Conservation (phyloP, 2,113 vertebrate species). For the Microcebus jonahi region DNA sequence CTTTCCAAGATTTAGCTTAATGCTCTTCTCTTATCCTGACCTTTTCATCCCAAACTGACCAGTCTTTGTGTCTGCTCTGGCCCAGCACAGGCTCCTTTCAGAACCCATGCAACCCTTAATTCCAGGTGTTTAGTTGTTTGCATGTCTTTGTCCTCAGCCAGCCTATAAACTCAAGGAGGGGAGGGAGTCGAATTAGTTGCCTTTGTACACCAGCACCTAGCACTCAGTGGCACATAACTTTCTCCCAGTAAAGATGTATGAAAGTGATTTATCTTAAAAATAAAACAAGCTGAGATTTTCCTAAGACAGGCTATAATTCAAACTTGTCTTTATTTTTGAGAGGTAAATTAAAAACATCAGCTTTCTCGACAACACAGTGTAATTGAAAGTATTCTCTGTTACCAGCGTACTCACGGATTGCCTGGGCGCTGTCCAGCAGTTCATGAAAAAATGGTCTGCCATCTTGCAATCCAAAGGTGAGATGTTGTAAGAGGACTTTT, state of each 20-base stretch:
- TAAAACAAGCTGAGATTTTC: not conserved
- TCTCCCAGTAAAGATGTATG: not conserved
- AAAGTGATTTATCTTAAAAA: constrained; percentile 6
- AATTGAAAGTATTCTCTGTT: not conserved
- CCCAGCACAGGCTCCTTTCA: not conserved
- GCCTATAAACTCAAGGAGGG: not conserved
- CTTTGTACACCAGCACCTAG: not conserved
- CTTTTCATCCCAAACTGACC: not conserved
- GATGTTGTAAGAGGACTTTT: not conserved
- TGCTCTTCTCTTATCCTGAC: not conserved
- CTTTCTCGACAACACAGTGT: not conserved
- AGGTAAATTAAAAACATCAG: not conserved
- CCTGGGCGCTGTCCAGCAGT: not conserved
- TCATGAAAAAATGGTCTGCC: fast-evolving
- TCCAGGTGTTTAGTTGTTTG: not conserved
- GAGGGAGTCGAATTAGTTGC: not conserved
- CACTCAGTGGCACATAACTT: not conserved
- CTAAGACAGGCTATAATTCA: not conserved
- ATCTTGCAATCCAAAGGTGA: constrained; percentile 28
- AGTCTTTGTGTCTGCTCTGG: not conserved
- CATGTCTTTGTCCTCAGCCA: not conserved
- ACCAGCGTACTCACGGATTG: fast-evolving
- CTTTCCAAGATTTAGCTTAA: not conserved
- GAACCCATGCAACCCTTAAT: not conserved
- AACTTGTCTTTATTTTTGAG: constrained; percentile 20